Percentiles rank a stretch among this genome's conserved stretches.
phyloP scores from a whole-genome alignment of 2,888 invertebrate species.

The Cephonodes hylas region DNA sequence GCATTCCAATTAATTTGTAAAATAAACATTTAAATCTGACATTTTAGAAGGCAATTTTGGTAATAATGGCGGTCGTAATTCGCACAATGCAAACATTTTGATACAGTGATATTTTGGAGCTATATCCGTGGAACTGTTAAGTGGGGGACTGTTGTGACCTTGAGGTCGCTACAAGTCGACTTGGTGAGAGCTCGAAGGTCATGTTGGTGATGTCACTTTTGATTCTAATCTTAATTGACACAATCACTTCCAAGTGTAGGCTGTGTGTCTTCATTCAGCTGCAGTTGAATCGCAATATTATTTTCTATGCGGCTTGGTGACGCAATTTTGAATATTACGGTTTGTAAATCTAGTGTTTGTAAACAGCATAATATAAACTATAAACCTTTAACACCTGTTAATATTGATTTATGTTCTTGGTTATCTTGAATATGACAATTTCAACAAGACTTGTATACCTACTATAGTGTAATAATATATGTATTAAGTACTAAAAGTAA shows the following conservation, averaged over 20 bases:
- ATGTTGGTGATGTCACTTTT: neutral
- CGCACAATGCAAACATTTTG: neutral
- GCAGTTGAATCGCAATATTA: neutral
- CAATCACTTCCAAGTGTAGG: neutral
- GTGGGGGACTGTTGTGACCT: neutral
- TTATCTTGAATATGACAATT: no score
- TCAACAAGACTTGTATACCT: no score
- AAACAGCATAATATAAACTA: no score
- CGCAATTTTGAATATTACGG: neutral
- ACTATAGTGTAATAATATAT: no score
- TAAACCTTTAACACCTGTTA: no score
- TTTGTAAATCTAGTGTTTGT: no score
- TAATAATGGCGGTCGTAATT: neutral
- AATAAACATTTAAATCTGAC: slow-evolving; percentile 13
- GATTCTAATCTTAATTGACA: neutral
- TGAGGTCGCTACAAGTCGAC: neutral
- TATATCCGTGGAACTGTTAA: neutral
- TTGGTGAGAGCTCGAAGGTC: neutral
- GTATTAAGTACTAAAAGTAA: no score
- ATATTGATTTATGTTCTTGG: no score
- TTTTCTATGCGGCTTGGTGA: neutral
- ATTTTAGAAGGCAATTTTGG: slow-evolving; percentile 11
- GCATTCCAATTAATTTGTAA: neutral
- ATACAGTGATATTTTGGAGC: neutral
- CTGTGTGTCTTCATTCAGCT: neutral